These are phyloP conservation scores for Lasioglossum leucozonium DNA, from an alignment of 2,888 invertebrate species.

Conservation along the genomic window DNA sequence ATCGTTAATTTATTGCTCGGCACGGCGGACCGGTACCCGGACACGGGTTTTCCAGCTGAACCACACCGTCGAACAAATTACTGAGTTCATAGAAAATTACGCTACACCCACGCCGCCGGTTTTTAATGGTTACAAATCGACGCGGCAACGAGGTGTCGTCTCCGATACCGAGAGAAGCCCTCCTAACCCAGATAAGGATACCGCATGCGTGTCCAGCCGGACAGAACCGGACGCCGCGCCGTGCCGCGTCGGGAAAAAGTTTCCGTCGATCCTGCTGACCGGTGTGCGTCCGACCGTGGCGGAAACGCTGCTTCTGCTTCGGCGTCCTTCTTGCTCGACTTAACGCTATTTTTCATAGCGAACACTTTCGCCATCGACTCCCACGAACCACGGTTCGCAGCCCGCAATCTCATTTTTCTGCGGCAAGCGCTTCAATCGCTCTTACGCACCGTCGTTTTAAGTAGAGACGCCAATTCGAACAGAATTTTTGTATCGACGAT, in stretches of 20 bases:
- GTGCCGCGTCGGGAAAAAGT: background rate
- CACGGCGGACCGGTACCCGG: slow-evolving; percentile 16
- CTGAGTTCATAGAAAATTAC: slow-evolving; percentile 52
- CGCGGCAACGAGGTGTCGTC: slow-evolving; percentile 29
- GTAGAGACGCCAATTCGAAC: background rate
- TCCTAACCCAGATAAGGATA: slow-evolving; percentile 60
- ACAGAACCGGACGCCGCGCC: slow-evolving; percentile 33
- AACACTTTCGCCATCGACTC: slow-evolving; percentile 65
- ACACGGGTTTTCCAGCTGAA: slow-evolving; percentile 32
- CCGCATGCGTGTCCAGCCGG: slow-evolving; percentile 26
- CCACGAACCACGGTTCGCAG: slow-evolving; percentile 22
- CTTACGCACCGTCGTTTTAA: background rate
- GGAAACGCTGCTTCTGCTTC: slow-evolving; percentile 19
- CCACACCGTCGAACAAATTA: slow-evolving; percentile 42
- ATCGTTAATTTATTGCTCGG: slow-evolving; percentile 55
- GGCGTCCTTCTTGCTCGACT: slow-evolving; percentile 3
- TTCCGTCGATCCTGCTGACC: slow-evolving; percentile 22
- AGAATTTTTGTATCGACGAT: background rate
- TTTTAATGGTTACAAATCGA: slow-evolving; percentile 56
- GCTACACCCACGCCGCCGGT: slow-evolving; percentile 57
- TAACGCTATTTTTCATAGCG: slow-evolving; percentile 33
- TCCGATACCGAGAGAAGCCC: slow-evolving; percentile 27
- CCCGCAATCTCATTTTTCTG: background rate
- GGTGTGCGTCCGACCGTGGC: slow-evolving; percentile 42
- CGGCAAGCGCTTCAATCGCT: background rate